A percentile compares a stretch with the other conserved stretches of the same genome.
These are phyloP conservation scores for Drosophila nigricruria DNA, from an alignment of 2,888 invertebrate genomes.

Conservation along the genomic window DNA sequence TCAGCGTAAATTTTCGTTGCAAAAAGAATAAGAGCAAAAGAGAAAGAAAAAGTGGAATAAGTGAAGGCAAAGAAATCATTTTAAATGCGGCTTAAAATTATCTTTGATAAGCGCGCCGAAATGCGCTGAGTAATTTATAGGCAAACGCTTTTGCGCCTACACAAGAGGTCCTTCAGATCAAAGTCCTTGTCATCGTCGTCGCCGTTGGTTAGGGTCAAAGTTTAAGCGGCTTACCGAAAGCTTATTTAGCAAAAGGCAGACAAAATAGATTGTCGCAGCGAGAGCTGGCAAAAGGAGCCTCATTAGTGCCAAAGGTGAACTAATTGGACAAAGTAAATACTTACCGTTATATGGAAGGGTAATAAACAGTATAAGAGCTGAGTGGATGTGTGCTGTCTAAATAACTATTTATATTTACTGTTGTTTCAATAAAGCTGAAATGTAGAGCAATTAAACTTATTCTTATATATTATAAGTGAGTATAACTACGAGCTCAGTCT, in stretches of 20 bases:
- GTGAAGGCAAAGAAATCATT: conserved; percentile 66
- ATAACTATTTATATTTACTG: background rate
- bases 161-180: conserved; percentile 69
- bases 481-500: background rate
- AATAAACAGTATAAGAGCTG: conserved; percentile 4
- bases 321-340: conserved; percentile 42
- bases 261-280: conserved; percentile 9
- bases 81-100: conserved; percentile 79
- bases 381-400: background rate
- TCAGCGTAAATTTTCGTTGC: conserved; percentile 56
- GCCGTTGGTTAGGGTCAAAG: conserved; percentile 50
- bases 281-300: conserved; percentile 2
- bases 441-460: background rate
- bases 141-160: conserved; percentile 43
- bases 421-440: background rate
- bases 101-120: conserved; percentile 76
- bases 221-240: conserved; percentile 66
- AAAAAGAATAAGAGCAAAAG: conserved; percentile 24
- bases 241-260: conserved; percentile 3
- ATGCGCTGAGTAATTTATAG: conserved; percentile 77
- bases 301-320: conserved; percentile 29
- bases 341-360: background rate
- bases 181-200: conserved; percentile 51
- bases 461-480: background rate
- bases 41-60: background rate